phyloP scores from a whole-genome alignment of 2,888 invertebrate genomes.

The Caenorhabditis virilis region DNA sequence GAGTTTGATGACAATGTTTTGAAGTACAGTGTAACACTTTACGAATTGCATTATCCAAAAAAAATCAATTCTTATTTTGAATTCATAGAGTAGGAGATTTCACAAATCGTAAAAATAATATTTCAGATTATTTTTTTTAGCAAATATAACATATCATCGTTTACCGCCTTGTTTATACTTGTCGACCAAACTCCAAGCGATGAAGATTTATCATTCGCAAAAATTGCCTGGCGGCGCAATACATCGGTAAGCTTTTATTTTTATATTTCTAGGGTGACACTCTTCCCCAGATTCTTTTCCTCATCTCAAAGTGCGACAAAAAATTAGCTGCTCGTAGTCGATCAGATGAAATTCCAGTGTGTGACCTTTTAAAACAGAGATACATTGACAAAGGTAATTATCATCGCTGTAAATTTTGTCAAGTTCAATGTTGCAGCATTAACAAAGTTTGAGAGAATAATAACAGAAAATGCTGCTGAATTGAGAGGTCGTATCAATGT shows the following conservation, averaged over 20 bases:
- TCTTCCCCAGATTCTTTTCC: conserved; percentile 37
- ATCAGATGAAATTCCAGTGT: conserved; percentile 56
- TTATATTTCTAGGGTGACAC: background rate
- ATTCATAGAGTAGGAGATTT: conserved; percentile 50
- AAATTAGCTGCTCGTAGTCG: conserved; percentile 43
- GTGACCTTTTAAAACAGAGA: conserved; percentile 52
- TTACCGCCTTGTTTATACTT: conserved; percentile 54
- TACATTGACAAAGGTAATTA: conserved; percentile 49
- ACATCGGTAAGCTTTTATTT: conserved; percentile 15
- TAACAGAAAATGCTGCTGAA: conserved; percentile 46
- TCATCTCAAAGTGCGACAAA: conserved; percentile 50
- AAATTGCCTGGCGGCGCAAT: conserved; percentile 42
- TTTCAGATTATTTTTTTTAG: conserved; percentile 18
- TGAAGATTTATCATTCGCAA: conserved; percentile 52
- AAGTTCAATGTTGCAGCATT: conserved; percentile 27
- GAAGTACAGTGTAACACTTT: conserved; percentile 50
- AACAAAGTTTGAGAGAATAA: conserved; percentile 42
- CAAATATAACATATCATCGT: conserved; percentile 44
- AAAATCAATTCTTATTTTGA: conserved; percentile 54
- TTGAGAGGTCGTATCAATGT: conserved; percentile 50
- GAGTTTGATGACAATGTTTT: conserved; percentile 54
- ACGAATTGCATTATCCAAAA: conserved; percentile 52
- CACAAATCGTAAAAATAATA: conserved; percentile 5
- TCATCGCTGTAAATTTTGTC: too few relatives aligned
- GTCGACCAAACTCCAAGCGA: conserved; percentile 49